A percentile compares a stretch with the other conserved stretches of the same genome.
Evolutionary conservation across 2,113 vertebrate genomes (phyloP).

Genomic region (Apodemus speciosus): DNA sequence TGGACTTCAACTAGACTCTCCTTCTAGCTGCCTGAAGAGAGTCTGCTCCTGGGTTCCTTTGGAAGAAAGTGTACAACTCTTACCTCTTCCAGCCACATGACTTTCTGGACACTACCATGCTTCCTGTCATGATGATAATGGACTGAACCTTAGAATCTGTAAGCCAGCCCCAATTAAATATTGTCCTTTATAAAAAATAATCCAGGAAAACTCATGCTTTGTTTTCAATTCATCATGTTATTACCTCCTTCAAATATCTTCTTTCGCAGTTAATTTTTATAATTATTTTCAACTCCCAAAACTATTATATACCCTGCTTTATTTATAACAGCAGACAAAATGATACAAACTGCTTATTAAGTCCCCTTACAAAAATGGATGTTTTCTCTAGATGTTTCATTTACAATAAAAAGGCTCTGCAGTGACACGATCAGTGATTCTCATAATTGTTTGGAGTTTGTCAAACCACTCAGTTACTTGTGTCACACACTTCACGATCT

Average conservation of each 20-base stretch:
- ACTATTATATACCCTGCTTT: neutral
- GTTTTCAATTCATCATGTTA: conserved; percentile 31
- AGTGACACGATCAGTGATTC: neutral
- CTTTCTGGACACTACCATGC: too few relatives aligned
- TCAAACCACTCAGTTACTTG: neutral
- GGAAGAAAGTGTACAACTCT: too few relatives aligned
- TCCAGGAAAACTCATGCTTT: conserved; percentile 1
- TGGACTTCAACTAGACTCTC: too few relatives aligned
- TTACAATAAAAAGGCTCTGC: neutral
- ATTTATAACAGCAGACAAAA: conserved; percentile 34
- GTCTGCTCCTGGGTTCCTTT: too few relatives aligned
- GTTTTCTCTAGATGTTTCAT: neutral
- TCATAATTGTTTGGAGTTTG: neutral
- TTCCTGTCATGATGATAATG: too few relatives aligned
- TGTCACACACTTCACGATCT: neutral
- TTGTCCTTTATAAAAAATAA: neutral
- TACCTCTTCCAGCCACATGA: too few relatives aligned
- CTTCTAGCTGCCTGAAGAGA: too few relatives aligned
- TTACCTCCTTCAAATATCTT: neutral
- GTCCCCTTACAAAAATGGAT: neutral
- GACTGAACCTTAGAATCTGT: too few relatives aligned
- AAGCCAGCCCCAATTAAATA: too few relatives aligned
- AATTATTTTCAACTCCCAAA: neutral
- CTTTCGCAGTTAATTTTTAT: conserved; percentile 14
- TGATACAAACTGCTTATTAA: neutral